Evolutionary conservation across 2,888 invertebrate genomes (phyloP).

Genomic region (Rhingia rostrata): DNA sequence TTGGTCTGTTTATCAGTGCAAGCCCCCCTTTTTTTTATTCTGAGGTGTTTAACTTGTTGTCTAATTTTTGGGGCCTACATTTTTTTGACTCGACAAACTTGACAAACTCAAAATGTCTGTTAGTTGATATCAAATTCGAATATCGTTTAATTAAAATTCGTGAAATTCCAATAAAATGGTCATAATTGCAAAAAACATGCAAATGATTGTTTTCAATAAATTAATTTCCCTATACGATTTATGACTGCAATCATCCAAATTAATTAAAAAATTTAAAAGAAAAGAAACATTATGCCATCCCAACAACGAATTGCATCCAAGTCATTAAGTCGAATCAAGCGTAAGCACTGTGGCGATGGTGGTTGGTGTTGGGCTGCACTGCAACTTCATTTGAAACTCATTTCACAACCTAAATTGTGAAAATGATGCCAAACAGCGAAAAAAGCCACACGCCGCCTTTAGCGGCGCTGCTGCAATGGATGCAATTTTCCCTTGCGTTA

Average conservation of each 20-base stretch:
- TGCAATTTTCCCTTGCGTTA: conserved; percentile 19
- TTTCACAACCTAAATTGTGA: conserved; percentile 51
- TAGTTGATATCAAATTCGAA: no score
- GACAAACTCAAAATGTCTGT: no score
- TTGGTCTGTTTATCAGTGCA: no score
- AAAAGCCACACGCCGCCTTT: conserved; percentile 22
- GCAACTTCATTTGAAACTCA: conserved; percentile 21
- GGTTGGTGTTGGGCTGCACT: not conserved
- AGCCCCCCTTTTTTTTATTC: no score
- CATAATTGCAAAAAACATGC: no score
- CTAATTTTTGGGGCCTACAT: no score
- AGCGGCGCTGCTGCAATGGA: conserved; percentile 9
- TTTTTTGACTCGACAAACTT: no score
- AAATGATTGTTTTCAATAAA: no score
- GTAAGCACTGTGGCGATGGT: not conserved
- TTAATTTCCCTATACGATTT: not conserved
- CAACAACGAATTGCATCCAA: conserved; percentile 7
- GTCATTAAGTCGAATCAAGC: conserved; percentile 3
- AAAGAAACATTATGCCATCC: not conserved
- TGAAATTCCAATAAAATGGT: no score
- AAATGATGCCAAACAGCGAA: conserved; percentile 39
- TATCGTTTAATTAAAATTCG: no score
- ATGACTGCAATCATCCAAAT: conserved; percentile 1
- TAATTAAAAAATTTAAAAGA: conserved; percentile 15
- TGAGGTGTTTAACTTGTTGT: no score